A percentile compares a stretch with the other conserved stretches of the same genome.
These are phyloP conservation scores for Epinephelus awoara DNA, from an alignment of 2,797 vertebrate genomes.

Conservation along the genomic window DNA sequence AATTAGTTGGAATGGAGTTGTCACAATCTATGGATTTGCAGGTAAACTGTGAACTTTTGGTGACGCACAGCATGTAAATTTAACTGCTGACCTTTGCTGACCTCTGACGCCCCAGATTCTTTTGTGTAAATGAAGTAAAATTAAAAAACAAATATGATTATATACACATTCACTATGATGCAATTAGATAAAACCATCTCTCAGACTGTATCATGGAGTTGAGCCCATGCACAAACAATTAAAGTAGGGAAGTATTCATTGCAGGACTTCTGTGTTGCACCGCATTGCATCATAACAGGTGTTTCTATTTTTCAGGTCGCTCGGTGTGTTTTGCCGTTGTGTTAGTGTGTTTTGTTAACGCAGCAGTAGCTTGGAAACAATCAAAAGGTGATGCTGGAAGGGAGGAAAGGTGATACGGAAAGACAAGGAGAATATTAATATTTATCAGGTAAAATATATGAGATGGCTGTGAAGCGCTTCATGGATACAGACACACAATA, in stretches of 20 bases:
- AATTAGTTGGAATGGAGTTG: neutral
- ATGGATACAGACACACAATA: constrained; percentile 18
- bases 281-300: constrained; percentile 71
- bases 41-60: neutral
- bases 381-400: constrained; percentile 62
- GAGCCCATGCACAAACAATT: constrained; percentile 40
- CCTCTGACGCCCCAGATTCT: neutral
- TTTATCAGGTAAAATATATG: constrained; percentile 40
- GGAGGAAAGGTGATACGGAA: constrained; percentile 44
- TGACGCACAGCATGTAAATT: neutral
- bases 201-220: neutral
- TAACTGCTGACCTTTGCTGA: constrained; percentile 14
- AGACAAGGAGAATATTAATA: constrained; percentile 51
- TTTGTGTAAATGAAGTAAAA: neutral
- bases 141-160: neutral
- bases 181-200: neutral
- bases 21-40: neutral
- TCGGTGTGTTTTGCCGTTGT: constrained; percentile 40
- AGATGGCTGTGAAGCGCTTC: constrained; percentile 21
- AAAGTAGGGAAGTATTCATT: constrained; percentile 38
- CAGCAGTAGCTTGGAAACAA: constrained; percentile 57
- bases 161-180: neutral
- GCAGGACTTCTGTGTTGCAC: constrained; percentile 52
- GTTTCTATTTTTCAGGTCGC: constrained; percentile 46
- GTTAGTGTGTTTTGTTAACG: constrained; percentile 61